Percentiles rank a stretch among this genome's conserved stretches.
Conservation (phyloP, 2,888 invertebrate genomes). For the Hypsopygia costalis region DNA sequence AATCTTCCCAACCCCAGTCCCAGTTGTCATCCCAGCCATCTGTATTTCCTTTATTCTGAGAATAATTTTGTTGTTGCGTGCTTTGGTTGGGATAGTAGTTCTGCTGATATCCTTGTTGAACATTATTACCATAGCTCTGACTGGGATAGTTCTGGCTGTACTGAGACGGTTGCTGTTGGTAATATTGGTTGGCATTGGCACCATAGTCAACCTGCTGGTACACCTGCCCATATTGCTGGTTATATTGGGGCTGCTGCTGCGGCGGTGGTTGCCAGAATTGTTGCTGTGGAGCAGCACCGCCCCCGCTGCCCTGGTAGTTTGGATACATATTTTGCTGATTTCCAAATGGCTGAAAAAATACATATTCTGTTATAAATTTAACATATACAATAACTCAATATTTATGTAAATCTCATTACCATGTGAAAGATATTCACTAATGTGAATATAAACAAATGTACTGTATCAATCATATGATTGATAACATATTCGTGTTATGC, state of each 20-base stretch:
- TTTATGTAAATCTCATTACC: too few species aligned
- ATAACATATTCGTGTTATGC: neutral
- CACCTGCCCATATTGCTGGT: constrained; percentile 65
- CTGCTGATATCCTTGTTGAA: constrained; percentile 49
- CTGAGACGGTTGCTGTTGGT: constrained; percentile 45
- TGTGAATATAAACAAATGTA: constrained; percentile 1
- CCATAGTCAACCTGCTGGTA: constrained; percentile 54
- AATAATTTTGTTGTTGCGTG: constrained; percentile 37
- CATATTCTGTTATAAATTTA: constrained; percentile 1
- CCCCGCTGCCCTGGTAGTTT: constrained; percentile 43
- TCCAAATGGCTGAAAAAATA: constrained; percentile 53
- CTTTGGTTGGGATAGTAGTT: constrained; percentile 51
- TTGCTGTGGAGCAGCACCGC: constrained; percentile 39
- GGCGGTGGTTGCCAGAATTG: constrained; percentile 56
- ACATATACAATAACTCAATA: neutral
- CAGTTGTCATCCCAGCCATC: constrained; percentile 73
- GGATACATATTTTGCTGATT: constrained; percentile 58
- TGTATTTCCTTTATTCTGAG: constrained; percentile 39
- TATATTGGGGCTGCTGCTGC: constrained; percentile 45
- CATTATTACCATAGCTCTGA: constrained; percentile 37
- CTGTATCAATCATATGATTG: constrained; percentile 3
- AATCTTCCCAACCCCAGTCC: constrained; percentile 84
- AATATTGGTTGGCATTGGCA: constrained; percentile 55
- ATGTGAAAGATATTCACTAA: too few species aligned
- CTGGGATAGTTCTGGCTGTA: constrained; percentile 53